Evolutionary conservation across 2,888 invertebrate genomes (phyloP), one percentile per base, ranked within the genome.

Genomic region (Pollenia amentaria): DNA sequence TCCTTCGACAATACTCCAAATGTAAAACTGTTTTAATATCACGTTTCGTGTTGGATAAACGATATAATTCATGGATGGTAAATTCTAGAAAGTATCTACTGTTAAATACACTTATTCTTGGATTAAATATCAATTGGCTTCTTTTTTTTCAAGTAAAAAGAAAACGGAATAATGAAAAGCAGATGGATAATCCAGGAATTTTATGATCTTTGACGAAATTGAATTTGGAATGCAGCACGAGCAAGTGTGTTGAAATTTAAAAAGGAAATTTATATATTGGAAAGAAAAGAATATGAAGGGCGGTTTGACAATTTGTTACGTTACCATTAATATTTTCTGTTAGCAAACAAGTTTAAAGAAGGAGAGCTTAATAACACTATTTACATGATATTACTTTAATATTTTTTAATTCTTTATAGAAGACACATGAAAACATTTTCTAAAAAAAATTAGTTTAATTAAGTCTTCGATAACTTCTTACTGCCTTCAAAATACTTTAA

Each of bases 121-220:
- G 11, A 77, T 72, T 72, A 72, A 55, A 65, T 57, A 72, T 83
- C 55, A 83, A 72, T 77, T 83, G 53, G 12, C 6, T 76, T 53
- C 7, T 14, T 29, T 29, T 29, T 29, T 51, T 42, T n/a, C 8
- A 29, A 69, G 14, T 40, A 51, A 46, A 48, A 18, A 40, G 8
- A 1, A 53, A 8, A 4, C 6, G 6, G 16, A 62, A 4, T 9
- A 60, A 12, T 10, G 8, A n/a, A 46, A 64, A 62, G 40, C 21
- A 67, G 42, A 53, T 14, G 60, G 4, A 42, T 57, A 67, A 29
- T 16, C 42, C 8, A 10, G 11, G 53, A 76, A 29, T 46, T 82
- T 76, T 55, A 57, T 53, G 53, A 44, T n/a, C 12, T 69, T 38
- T 76, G 44, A 69, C 8, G 53, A 62, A 82, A 69, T 75, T 76